Conservation (phyloP, 1,140 invertebrate species). For the Trichogramma pretiosum region DNA sequence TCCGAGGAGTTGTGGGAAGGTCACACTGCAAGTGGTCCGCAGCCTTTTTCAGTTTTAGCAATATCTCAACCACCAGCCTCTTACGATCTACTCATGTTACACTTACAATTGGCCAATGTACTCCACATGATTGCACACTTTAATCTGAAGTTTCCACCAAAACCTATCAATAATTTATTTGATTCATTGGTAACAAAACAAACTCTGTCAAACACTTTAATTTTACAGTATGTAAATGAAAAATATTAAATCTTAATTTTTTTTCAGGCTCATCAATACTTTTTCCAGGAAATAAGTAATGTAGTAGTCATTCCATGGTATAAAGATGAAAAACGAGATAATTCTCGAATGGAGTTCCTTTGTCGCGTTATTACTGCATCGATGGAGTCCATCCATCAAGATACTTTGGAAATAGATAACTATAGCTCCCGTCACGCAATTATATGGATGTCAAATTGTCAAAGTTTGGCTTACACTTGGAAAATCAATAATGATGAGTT, state of each 20-base stretch:
- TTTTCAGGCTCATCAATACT: conserved; percentile 44
- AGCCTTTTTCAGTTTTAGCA: conserved; percentile 67
- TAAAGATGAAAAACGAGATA: conserved; percentile 45
- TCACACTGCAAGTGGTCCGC: conserved; percentile 39
- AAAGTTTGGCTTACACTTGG: conserved; percentile 69
- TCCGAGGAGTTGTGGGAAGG: conserved; percentile 64
- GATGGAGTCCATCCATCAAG: conserved; percentile 51
- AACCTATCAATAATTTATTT: conserved; percentile 67
- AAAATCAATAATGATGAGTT: conserved; percentile 66
- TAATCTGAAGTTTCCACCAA: conserved; percentile 58
- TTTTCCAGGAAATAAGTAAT: conserved; percentile 45
- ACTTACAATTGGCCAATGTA: conserved; percentile 66
- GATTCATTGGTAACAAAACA: conserved; percentile 52
- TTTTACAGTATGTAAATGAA: background rate
- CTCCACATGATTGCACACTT: conserved; percentile 73
- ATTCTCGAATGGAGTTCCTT: conserved; percentile 53
- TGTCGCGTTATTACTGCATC: conserved; percentile 56
- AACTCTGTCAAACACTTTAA: background rate
- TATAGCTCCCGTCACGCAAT: conserved; percentile 52
- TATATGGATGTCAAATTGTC: conserved; percentile 61
- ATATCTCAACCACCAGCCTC: conserved; percentile 65
- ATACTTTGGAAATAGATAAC: conserved; percentile 45
- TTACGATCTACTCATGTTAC: conserved; percentile 66
- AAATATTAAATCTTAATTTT: background rate
- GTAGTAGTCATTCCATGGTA: conserved; percentile 38